A percentile compares a stretch with the other conserved stretches of the same genome.
Evolutionary conservation across 2,888 invertebrate genomes (phyloP).

Genomic region (Dryadula phaetusa): DNA sequence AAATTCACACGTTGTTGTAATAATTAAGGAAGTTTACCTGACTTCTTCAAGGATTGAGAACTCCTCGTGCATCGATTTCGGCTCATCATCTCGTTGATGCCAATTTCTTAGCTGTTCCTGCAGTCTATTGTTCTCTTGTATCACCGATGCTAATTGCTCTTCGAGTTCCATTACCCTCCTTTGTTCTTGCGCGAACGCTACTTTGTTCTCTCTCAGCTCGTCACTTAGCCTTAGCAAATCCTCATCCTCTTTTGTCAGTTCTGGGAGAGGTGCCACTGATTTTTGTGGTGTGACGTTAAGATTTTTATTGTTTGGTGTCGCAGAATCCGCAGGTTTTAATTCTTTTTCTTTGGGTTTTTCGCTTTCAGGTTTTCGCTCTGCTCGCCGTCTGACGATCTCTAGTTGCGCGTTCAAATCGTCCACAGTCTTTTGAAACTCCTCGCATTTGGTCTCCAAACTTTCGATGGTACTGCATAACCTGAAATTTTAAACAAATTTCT

Average conservation of each 20-base stretch:
- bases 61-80: conserved; percentile 93
- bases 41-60: conserved; percentile 93
- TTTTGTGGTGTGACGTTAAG: conserved; percentile 67
- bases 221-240: conserved; percentile 85
- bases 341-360: conserved; percentile 78
- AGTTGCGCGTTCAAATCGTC: conserved; percentile 89
- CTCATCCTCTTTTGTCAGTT: conserved; percentile 80
- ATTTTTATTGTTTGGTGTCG: conserved; percentile 52
- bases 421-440: conserved; percentile 91
- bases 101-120: conserved; percentile 88
- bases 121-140: conserved; percentile 88
- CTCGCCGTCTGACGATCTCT: conserved; percentile 84
- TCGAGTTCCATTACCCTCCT: conserved; percentile 89
- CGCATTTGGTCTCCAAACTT: conserved; percentile 91
- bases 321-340: conserved; percentile 55
- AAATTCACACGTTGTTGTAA: neutral
- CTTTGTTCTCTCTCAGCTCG: conserved; percentile 88
- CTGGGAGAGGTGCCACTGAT: conserved; percentile 70
- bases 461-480: conserved; percentile 91
- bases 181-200: conserved; percentile 88
- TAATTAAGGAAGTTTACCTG: conserved; percentile 79
- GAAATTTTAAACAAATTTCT: conserved; percentile 50
- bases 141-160: conserved; percentile 89
- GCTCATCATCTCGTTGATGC: conserved; percentile 88
- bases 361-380: conserved; percentile 78